Percentiles rank a stretch among this genome's conserved stretches.
These are phyloP conservation scores for Pemphredon lugubris DNA, from an alignment of 2,888 invertebrate species.

Conservation along the genomic window DNA sequence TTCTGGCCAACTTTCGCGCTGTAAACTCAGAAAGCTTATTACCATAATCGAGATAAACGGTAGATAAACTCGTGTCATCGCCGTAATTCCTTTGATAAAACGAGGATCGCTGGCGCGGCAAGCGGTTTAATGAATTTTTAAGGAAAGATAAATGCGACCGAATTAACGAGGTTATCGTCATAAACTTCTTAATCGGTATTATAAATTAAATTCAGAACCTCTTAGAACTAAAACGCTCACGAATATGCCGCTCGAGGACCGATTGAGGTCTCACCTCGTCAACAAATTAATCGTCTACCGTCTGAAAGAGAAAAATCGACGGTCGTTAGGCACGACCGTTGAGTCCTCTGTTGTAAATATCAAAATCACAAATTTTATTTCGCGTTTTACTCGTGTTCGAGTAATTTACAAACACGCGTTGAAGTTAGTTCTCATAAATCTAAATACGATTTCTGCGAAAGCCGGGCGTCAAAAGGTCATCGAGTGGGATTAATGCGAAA, in stretches of 20 bases:
- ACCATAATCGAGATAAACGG: conserved; percentile 60
- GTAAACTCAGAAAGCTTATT: conserved; percentile 54
- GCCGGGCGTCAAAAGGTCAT: no score
- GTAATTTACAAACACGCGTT: no score
- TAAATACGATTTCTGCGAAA: no score
- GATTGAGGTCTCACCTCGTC: no score
- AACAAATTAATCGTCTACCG: no score
- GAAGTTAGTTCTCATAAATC: no score
- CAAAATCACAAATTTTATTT: no score
- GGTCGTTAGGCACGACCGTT: no score
- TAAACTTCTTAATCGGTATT: conserved; percentile 42
- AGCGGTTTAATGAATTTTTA: conserved; percentile 51
- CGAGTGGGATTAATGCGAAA: no score
- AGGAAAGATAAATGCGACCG: conserved; percentile 46
- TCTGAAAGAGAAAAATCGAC: no score
- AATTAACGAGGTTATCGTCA: conserved; percentile 49
- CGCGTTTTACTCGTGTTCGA: no score
- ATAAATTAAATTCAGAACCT: conserved; percentile 25
- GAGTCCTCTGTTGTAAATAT: no score
- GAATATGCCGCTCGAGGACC: not conserved
- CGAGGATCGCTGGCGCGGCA: conserved; percentile 13
- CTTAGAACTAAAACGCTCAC: not conserved
- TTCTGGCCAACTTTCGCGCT: conserved; percentile 29
- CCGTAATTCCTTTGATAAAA: conserved; percentile 47
- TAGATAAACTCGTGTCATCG: conserved; percentile 56